Evolutionary conservation across 2,797 vertebrate species (phyloP).

Genomic region (Pseudomugil tenellus): DNA sequence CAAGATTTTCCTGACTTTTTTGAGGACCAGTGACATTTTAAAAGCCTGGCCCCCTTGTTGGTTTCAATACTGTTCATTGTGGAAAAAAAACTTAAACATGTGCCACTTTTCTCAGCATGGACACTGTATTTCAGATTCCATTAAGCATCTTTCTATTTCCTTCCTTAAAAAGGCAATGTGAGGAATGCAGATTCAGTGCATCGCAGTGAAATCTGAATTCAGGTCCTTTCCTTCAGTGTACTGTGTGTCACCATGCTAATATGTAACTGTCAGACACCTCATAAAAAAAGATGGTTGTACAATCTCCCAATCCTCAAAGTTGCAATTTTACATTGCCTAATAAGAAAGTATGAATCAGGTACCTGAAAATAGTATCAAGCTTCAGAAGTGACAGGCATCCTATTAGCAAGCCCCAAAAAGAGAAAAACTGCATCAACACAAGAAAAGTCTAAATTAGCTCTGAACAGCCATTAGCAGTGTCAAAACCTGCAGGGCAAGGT

Average conservation of each 20-base stretch:
- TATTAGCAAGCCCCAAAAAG: background rate
- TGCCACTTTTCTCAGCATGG: constrained; percentile 10
- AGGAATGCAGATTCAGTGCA: background rate
- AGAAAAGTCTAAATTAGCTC: constrained; percentile 10
- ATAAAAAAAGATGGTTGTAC: background rate
- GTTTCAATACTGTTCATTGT: constrained; percentile 20
- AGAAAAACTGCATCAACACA: constrained; percentile 14
- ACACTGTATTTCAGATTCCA: constrained; percentile 10
- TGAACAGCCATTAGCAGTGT: constrained; percentile 23
- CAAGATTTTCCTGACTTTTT: constrained; percentile 69
- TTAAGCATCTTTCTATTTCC: background rate
- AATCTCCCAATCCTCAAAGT: constrained; percentile 1
- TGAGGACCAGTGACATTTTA: constrained; percentile 67
- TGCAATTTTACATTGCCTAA: constrained; percentile 3
- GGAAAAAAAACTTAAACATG: constrained; percentile 15
- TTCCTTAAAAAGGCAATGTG: background rate
- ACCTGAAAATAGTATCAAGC: background rate
- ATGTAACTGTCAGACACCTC: background rate
- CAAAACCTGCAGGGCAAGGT: constrained; percentile 20
- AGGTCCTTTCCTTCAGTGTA: background rate
- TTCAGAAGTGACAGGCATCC: constrained; percentile 10
- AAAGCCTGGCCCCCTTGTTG: constrained; percentile 53
- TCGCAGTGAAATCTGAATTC: background rate
- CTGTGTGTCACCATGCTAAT: background rate
- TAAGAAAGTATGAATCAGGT: background rate